Evolutionary conservation across 2,888 invertebrate species (phyloP).

Genomic region (Spialia ferax): DNA sequence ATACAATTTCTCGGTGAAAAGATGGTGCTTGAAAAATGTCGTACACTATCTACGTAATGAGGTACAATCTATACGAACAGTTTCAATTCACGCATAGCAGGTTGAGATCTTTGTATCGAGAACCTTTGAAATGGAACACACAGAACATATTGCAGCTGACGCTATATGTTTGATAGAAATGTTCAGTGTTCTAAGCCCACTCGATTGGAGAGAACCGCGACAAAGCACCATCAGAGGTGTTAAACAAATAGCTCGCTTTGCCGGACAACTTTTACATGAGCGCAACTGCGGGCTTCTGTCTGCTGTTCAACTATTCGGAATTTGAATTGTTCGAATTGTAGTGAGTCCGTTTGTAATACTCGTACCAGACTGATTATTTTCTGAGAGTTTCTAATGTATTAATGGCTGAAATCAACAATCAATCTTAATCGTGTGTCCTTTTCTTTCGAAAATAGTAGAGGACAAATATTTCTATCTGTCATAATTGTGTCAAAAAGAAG

Average conservation of each 20-base stretch:
- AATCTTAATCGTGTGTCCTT: too few relatives aligned
- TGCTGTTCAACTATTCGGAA: neutral
- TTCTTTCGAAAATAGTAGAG: too few relatives aligned
- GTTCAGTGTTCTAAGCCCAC: slow-evolving; percentile 1
- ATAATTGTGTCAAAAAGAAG: too few relatives aligned
- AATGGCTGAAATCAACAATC: too few relatives aligned
- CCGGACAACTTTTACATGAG: slow-evolving; percentile 27
- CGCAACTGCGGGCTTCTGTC: slow-evolving; percentile 11
- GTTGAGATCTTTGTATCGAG: neutral
- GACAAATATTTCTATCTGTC: too few relatives aligned
- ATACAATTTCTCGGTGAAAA: too few relatives aligned
- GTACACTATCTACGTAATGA: too few relatives aligned
- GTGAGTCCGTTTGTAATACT: neutral
- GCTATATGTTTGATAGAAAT: neutral
- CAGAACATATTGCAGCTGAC: neutral
- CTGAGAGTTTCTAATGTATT: too few relatives aligned
- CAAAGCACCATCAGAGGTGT: slow-evolving; percentile 29
- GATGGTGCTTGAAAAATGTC: too few relatives aligned
- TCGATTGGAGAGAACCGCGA: slow-evolving; percentile 27
- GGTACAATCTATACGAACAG: too few relatives aligned
- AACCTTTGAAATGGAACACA: neutral
- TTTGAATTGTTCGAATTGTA: slow-evolving; percentile 15
- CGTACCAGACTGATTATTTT: neutral
- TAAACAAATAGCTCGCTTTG: slow-evolving; percentile 31
- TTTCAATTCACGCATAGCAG: neutral